A percentile compares a stretch with the other conserved stretches of the same genome.
phyloP scores from a whole-genome alignment of 2,113 vertebrate species.

The Galeopterus variegatus region DNA sequence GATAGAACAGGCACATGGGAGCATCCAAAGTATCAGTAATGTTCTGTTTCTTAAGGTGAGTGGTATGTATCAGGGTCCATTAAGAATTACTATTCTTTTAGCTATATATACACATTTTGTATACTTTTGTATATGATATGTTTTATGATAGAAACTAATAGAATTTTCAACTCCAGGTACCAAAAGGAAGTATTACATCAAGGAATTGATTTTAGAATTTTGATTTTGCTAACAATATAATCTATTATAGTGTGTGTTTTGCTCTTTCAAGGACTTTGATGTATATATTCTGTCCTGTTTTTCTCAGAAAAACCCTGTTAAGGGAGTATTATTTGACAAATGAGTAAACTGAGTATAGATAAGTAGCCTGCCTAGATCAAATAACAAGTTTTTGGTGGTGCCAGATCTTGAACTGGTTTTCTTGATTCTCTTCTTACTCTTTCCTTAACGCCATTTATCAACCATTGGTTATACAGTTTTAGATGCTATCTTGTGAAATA shows the following conservation, averaged over 20 bases:
- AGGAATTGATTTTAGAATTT: background rate
- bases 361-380: background rate
- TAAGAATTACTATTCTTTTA: constrained; percentile 29
- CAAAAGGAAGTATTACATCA: constrained; percentile 37
- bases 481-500: background rate
- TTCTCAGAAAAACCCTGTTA: constrained; percentile 38
- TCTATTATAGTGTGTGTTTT: background rate
- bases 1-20: background rate
- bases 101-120: background rate
- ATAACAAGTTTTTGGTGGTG: background rate
- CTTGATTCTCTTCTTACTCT: background rate
- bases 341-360: background rate
- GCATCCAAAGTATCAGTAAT: background rate
- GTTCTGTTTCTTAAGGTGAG: constrained; percentile 42
- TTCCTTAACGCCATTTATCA: background rate
- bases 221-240: constrained; percentile 41
- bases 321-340: constrained; percentile 7
- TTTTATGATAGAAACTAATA: constrained; percentile 3
- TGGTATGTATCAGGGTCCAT: background rate
- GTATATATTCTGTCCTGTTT: background rate
- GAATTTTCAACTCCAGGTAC: constrained; percentile 17
- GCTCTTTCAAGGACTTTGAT: constrained; percentile 29
- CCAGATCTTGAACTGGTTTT: background rate
- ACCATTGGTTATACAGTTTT: background rate
- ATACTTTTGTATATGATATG: constrained; percentile 28